Conservation (phyloP, 2,888 invertebrate genomes). For the Hydraecia micacea region DNA sequence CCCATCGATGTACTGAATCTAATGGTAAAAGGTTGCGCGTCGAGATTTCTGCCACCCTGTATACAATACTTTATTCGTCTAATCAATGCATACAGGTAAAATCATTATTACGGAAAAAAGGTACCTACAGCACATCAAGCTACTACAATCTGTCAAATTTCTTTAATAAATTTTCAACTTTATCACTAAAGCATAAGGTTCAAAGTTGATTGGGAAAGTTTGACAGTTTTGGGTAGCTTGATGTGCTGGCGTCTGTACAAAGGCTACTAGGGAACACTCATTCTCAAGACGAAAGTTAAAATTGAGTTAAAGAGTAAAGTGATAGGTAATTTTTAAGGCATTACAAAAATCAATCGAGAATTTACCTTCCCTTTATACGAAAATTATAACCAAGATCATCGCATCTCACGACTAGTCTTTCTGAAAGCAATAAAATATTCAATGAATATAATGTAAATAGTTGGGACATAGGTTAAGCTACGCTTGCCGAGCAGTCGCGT, state of each 20-base stretch:
- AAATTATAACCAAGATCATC: conserved; percentile 16
- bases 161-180: no score
- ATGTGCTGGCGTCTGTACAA: neutral
- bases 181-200: no score
- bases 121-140: no score
- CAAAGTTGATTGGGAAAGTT: no score
- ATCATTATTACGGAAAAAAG: no score
- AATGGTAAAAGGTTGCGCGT: no score
- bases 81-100: neutral
- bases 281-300: neutral
- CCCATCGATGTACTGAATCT: no score
- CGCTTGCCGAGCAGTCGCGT: no score
- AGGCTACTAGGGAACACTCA: neutral
- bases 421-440: neutral
- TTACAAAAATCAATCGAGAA: neutral
- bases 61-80: neutral
- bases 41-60: no score
- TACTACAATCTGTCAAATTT: no score
- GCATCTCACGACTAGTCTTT: neutral
- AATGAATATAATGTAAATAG: neutral
- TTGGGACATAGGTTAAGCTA: neutral
- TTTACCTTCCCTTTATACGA: conserved; percentile 12
- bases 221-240: no score
- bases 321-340: neutral
- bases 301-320: neutral